phyloP scores from a whole-genome alignment of 2,888 invertebrate species.

The Metalampra italica region DNA sequence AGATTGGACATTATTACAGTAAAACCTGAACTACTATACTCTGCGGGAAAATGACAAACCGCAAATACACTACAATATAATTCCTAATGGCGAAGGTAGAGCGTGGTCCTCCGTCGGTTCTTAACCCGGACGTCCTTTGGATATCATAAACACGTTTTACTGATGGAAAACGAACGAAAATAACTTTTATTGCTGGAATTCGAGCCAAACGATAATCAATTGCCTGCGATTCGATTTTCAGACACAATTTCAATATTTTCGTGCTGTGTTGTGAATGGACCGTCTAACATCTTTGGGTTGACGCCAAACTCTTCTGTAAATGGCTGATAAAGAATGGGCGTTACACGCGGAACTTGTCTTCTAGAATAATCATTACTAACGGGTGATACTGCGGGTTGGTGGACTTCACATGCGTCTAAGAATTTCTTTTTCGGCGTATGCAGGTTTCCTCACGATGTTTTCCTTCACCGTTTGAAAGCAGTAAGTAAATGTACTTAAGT shows the following conservation, averaged over 20 bases:
- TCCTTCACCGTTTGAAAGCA: too few relatives aligned
- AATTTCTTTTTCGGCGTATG: too few relatives aligned
- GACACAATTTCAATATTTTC: slow-evolving; percentile 6
- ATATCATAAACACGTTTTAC: slow-evolving; percentile 27
- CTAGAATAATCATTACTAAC: too few relatives aligned
- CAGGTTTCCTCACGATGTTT: too few relatives aligned
- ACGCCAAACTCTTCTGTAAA: neutral
- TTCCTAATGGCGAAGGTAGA: neutral
- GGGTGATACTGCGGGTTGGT: too few relatives aligned
- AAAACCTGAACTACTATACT: too few relatives aligned
- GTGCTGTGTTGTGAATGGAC: neutral
- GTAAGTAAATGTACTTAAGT: too few relatives aligned
- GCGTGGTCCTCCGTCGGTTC: slow-evolving; percentile 11
- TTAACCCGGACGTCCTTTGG: slow-evolving; percentile 29
- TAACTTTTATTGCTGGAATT: slow-evolving; percentile 30
- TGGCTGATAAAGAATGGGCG: neutral
- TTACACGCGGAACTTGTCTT: too few relatives aligned
- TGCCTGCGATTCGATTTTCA: slow-evolving; percentile 10
- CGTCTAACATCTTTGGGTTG: neutral
- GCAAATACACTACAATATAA: too few relatives aligned
- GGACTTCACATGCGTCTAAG: too few relatives aligned
- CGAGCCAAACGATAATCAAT: slow-evolving; percentile 21
- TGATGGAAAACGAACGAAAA: slow-evolving; percentile 25
- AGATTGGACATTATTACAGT: too few relatives aligned
- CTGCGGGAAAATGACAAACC: too few relatives aligned